Evolutionary conservation across 2,113 vertebrate genomes (phyloP), one percentile per base, ranked within the genome.

Genomic region (Notarius quadriscutis): DNA sequence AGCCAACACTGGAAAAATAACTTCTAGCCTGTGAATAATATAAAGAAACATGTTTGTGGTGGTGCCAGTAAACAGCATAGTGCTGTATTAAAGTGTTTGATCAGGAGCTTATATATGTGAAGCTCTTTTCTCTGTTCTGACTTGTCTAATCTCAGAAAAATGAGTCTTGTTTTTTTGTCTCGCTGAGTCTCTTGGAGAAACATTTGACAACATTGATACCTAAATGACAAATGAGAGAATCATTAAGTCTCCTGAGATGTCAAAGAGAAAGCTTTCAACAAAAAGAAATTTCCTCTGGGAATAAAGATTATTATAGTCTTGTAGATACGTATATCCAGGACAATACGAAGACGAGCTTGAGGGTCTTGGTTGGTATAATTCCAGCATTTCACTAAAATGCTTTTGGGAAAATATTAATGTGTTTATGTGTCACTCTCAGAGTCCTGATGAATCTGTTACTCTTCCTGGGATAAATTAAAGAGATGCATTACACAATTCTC

Each of bases 401-500:
- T 34, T 57, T 53, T 14, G 25, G 51, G 51, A 27, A 84, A 57
- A 69, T 71, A 63, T 25, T 5, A 65, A 2, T 69, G 63, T 25
- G 34, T 25, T 14, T 72, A 22, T 5, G 15, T 12, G 9, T 27
- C n/a, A 69, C 15, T 55, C 65, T 84, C n/a, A 27, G 62, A 83
- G 15, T 50, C 62, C 12, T 12, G n/a, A 55, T 55, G 12, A 81
- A 71, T 58, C 65, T 30, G 18, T 69, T 53, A 53, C 25, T 55
- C 53, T 30, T 20, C n/a, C 22, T 22, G 27, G n/a, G 58, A 58
- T 41, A 74, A 71, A 84, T 55, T 50, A 84, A 74, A 25, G 10
- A 62, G 69, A 74, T 17, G 63, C 63, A 72, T 72, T 84, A 60
- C 74, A 86, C 81, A 71, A 79, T 57, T 72, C 72, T 71, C 48